Evolutionary conservation across 2,888 invertebrate species (phyloP), one percentile per base, ranked within the genome.

Genomic region (Chymomyza procnemis): DNA sequence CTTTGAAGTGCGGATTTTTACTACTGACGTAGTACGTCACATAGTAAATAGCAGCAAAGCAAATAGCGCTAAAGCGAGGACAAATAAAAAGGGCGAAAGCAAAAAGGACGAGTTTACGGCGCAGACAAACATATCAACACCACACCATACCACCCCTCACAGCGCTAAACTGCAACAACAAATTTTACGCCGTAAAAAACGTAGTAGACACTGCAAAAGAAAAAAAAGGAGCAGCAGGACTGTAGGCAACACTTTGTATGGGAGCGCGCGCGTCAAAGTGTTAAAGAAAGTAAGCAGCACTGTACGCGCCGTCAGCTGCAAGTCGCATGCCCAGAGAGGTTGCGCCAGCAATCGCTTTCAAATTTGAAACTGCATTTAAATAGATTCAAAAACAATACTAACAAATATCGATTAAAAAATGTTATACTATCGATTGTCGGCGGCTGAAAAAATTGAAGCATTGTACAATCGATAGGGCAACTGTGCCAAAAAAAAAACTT

Each of bases 1-100:
- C 72, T 73, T 73, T 73, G 72, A 73, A 72, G 72, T 71, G 60
- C 72, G 62, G 64, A 71, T 26, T 26, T 26, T 26, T 26, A 26
- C 63, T 71, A 71, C 72, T 68, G 64, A 68, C 73, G 55, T 54
- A 14, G 56, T 73, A 72, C 72, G 72, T 62, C 54, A 50, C 72
- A 68, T 73, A 72, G 73, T 73, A 73, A 73, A 73, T 72, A 73
- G 73, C 67, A 67, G 72, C 62, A 67, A 71, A 73, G 72, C 65
- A 73, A 72, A 73, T 68, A 68, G 72, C 67, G 70, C 48, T 57
- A 50, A 47, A 54, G 70, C 71, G 52, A 59, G 56, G 62, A 6
- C 71, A 52, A 6, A 48, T 59, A 50, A 50, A 50, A 54, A 19
- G 54, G 19, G 9, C 16, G 54, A 19, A 9, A 19, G 16, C 26